phyloP scores from a whole-genome alignment of 2,888 invertebrate genomes.

The Diachrysia chrysitis region DNA sequence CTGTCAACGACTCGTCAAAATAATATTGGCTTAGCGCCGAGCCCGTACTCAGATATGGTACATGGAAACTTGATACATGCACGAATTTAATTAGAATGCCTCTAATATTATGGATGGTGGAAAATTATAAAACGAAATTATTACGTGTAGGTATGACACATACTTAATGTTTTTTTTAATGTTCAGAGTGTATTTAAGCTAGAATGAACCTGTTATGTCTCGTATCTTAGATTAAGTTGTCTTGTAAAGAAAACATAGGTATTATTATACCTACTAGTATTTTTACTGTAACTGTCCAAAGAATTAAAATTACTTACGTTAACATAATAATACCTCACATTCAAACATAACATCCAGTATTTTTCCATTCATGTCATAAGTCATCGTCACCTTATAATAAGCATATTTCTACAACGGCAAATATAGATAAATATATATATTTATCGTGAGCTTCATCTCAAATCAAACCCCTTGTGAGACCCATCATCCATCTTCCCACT shows the following conservation, averaged over 20 bases:
- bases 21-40: constrained; percentile 86
- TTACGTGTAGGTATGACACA: constrained; percentile 23
- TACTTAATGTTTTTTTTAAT: constrained; percentile 16
- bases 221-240: not conserved
- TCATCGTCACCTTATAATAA: not conserved
- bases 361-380: constrained; percentile 4
- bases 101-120: constrained; percentile 64
- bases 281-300: not conserved
- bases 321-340: not conserved
- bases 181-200: constrained; percentile 11
- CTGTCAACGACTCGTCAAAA: constrained; percentile 89
- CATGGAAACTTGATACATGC: constrained; percentile 81
- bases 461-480: constrained; percentile 66
- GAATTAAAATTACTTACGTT: constrained; percentile 1
- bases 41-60: constrained; percentile 77
- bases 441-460: constrained; percentile 66
- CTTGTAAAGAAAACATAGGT: not conserved
- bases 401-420: constrained; percentile 10
- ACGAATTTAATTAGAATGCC: constrained; percentile 78
- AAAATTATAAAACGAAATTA: constrained; percentile 57
- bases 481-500: constrained; percentile 76
- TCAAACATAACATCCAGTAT: not conserved
- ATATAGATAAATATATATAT: constrained; percentile 43
- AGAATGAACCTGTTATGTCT: constrained; percentile 3
- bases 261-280: not conserved